Evolutionary conservation across 2,888 invertebrate species (phyloP), one percentile per base, ranked within the genome.

Genomic region (Ormyrus pomaceus): DNA sequence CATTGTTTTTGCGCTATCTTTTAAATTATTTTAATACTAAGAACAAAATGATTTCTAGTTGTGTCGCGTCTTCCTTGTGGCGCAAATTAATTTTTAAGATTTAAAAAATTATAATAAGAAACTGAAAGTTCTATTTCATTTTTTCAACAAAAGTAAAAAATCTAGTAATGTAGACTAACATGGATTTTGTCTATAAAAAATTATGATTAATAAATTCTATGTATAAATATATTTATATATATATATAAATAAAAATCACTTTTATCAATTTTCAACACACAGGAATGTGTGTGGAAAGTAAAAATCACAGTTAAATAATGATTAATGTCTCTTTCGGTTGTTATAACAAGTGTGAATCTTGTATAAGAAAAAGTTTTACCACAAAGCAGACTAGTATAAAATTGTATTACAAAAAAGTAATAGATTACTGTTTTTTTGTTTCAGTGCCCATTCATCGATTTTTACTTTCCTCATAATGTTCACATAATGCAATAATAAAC

Each of bases 301-400:
- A 80, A 83, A 83, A 83, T 83, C 80, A 83, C 82, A 83, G 82
- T 72, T 79, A 77, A 76, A 73, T 74, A 79, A 79, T 77, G 62
- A 77, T 80, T 58, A 77, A 77, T 64, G 61, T 81, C 71, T 81
- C 73, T 76, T 75, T 81, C 59, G 71, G 58, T 72, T 76, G 50
- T 79, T 76, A 76, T 64, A 64, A 68, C 59, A 79, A 81, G 69
- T 53, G 45, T 79, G 45, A 61, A 61, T 72, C 64, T 76, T 72
- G 62, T 65, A 48, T 64, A 71, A 81, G 55, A 76, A 78, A 56
- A 73, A 61, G 6, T 59, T 76, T 71, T 68, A 79, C 70, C 74
- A 75, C 56, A 79, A 79, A 79, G 64, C 70, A 77, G 81, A 79
- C 79, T 82, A 82, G 72, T 79, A 79, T 82, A 81, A 81, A 81